Percentiles rank a stretch among this genome's conserved stretches.
These are phyloP conservation scores for Paraplagusia blochii DNA, from an alignment of 2,113 vertebrate genomes.

Conservation along the genomic window DNA sequence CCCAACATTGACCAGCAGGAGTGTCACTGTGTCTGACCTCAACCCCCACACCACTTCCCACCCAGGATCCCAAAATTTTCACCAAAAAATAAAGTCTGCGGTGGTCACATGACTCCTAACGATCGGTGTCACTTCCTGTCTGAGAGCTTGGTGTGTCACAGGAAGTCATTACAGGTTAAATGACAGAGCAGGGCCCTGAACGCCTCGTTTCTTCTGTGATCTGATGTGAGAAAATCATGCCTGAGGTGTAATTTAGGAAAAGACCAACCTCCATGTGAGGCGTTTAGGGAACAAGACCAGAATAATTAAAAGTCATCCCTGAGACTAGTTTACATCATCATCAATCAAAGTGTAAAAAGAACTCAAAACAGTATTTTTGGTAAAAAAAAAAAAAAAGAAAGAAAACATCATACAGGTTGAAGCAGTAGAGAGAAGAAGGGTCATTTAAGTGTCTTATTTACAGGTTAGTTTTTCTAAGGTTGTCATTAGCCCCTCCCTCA, in stretches of 20 bases:
- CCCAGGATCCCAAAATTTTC: too few species aligned
- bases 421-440: too few species aligned
- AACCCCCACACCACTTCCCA: too few species aligned
- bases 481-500: too few species aligned
- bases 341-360: not conserved
- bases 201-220: slow-evolving; percentile 41
- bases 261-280: slow-evolving; percentile 2
- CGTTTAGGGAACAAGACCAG: not conserved
- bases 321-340: not conserved
- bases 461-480: too few species aligned
- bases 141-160: slow-evolving; percentile 20
- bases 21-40: too few species aligned
- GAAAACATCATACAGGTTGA: too few species aligned
- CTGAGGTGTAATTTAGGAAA: slow-evolving; percentile 2
- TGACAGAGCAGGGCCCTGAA: slow-evolving; percentile 35
- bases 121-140: slow-evolving; percentile 6
- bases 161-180: slow-evolving; percentile 49
- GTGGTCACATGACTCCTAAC: slow-evolving; percentile 29
- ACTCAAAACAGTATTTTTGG: not conserved
- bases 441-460: too few species aligned
- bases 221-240: slow-evolving; percentile 22
- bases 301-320: not conserved
- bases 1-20: too few species aligned
- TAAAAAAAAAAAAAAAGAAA: not conserved
- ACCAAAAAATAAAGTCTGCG: slow-evolving; percentile 19